Base-by-base conservation (phyloP, 2,888 invertebrate species). In the Stenchaetothrips biformis region DNA sequence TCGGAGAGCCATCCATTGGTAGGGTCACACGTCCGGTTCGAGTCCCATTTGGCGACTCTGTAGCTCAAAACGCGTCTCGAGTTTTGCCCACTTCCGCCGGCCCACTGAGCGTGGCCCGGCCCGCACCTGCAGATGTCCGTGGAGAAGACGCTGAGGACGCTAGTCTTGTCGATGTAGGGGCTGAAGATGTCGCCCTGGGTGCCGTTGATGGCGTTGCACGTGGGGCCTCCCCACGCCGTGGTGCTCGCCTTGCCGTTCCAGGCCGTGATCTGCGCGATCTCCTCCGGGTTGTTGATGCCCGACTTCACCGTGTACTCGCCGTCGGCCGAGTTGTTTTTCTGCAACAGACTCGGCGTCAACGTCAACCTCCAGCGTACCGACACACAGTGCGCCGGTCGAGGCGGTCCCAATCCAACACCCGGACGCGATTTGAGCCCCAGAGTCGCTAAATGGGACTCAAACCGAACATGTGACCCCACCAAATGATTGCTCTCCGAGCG, bases 151-250 rank as follows among this genome's bases (percentile, higher is more conserved):
- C 67, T 74, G 67, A 74, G 25, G 67, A 21, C 7, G 67, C 21
- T 74, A 25, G 21, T 25, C 67, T 74, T 74, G 25, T 21, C 25
- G 67, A 74, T 21, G 67, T 74, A 74, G 21, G 67, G 67, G 67
- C 67, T 74, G 67, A 74, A 74, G 67, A 74, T 74, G 67, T 74
- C 67, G 21, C 67, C 67, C 67, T 74, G 67, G 21, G 67, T 74
- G 67, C 67, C 67, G 67, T 74, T 74, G 67, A 74, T 7, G 67
- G 67, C 67, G 25, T 74, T 74, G 67, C 67, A 74, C 21, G 25
- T 74, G 9, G 67, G 67, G 1, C 67, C 67, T 6, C 67, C 67
- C 67, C 67, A 74, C 21, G 67, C 67, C 21, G 67, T 21, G 25
- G 25, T 25, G 25, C 7, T 0, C 9, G 9, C 11, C 67, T 74